These are phyloP conservation scores for Calcarius lapponicus DNA, from an alignment of 2,797 vertebrate species.

Conservation along the genomic window DNA sequence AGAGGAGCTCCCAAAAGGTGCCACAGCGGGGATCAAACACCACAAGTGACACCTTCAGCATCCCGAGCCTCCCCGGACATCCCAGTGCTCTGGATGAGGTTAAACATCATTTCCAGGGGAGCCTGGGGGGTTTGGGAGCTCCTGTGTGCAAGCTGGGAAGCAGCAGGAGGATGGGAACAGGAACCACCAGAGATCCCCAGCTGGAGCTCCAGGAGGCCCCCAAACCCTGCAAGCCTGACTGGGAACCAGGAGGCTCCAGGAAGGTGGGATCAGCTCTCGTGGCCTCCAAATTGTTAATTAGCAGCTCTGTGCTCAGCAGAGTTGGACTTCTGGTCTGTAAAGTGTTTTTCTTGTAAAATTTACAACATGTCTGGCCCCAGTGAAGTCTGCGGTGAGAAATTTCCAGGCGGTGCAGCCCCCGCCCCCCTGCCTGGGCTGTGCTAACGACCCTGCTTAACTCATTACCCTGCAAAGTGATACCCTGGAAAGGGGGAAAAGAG, in stretches of 20 bases:
- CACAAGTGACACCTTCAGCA: rapidly evolving
- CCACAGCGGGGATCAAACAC: neutral
- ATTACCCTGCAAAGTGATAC: neutral
- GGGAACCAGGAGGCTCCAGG: neutral
- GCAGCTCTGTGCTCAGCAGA: neutral
- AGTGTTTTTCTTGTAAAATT: constrained; percentile 64
- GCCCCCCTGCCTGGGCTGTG: neutral
- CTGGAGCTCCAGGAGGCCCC: neutral
- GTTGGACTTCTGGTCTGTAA: constrained; percentile 47
- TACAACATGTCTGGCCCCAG: constrained; percentile 62
- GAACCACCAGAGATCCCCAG: neutral
- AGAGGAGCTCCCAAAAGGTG: neutral
- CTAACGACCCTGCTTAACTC: neutral
- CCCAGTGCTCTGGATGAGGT: neutral
- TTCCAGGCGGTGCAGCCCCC: neutral
- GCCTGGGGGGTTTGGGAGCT: neutral
- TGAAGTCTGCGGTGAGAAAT: constrained; percentile 48
- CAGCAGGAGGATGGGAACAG: neutral
- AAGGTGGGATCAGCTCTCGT: neutral
- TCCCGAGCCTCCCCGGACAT: neutral
- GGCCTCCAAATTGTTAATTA: constrained; percentile 29
- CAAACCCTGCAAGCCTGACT: neutral
- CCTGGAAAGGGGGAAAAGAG: neutral
- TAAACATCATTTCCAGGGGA: neutral
- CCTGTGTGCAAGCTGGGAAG: neutral